phyloP scores from a whole-genome alignment of 92 coral and sea anemone genomes.

The Zoanthus sansibaricus region DNA sequence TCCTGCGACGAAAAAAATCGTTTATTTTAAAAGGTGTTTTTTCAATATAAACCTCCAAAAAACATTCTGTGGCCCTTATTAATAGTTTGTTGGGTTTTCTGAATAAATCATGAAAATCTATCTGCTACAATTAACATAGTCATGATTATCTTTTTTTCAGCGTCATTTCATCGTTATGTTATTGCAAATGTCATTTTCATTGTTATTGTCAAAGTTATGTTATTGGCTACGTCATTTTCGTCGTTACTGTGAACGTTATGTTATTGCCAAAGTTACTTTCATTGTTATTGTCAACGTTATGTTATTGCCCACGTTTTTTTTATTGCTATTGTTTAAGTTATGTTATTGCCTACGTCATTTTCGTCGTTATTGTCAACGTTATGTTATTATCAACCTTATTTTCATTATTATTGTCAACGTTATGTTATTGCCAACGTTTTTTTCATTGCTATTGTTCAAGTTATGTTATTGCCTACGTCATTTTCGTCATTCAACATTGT shows the following conservation, averaged over 20 bases:
- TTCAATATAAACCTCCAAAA: background rate
- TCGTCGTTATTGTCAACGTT: background rate
- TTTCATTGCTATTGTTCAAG: background rate
- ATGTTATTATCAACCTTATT: background rate
- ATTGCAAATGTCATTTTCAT: background rate
- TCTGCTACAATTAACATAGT: too few species aligned
- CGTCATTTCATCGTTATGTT: background rate
- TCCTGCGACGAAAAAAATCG: conserved; percentile 46
- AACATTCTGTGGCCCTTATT: background rate
- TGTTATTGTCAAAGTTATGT: background rate
- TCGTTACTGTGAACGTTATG: background rate
- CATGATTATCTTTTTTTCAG: too few species aligned
- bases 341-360: background rate
- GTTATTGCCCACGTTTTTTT: too few species aligned
- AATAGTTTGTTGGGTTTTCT: background rate
- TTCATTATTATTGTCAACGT: background rate
- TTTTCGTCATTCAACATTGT: background rate
- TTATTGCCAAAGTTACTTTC: background rate
- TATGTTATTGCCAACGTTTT: background rate
- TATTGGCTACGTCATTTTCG: too few species aligned
- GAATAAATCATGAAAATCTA: background rate
- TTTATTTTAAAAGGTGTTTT: background rate
- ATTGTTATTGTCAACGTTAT: background rate
- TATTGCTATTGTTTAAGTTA: too few species aligned
- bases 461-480: background rate